Base-by-base conservation (phyloP, 2,888 invertebrate genomes). In the Thumatha senex region DNA sequence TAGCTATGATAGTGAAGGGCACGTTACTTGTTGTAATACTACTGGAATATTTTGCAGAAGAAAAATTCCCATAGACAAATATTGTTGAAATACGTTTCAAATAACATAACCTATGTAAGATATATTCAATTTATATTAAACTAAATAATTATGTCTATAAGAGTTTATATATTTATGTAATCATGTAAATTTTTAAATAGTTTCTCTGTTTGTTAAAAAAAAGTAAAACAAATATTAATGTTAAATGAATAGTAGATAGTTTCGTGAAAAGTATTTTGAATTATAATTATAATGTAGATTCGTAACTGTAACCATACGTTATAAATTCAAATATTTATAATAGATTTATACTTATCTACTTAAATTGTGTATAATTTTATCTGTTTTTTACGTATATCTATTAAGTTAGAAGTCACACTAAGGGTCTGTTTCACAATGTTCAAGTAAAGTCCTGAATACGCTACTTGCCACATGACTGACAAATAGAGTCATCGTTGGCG, bases 221-320 rank as follows among this genome's bases (percentile, higher is more conserved):
- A 9, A 36, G 29, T 45, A 46, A 57, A 62, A 61, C n/a, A 56
- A 62, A 61, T 61, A 57, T 61, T 53, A 65, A 54, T 45, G 44
- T 61, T 50, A 54, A 63, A 58, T 54, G 43, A 54, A 70, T 55
- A 57, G 51, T 72, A 72, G 68, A 64, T 74, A 73, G 68, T 61
- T 60, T 55, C 59, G 41, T 31, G 48, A 56, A 46, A 52, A 56
- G 56, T 66, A 61, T 63, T 66, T 68, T 68, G 61, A 67, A 61
- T 60, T 64, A 70, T 62, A 65, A 58, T 51, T 60, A 36, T 47
- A 59, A 53, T 46, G 46, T 62, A 65, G 53, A 60, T 62, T 58
- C 46, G 24, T 65, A 61, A 58, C 49, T 60, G 40, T 63, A 54
- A 51, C 41, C 45, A 51, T 56, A 57, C 54, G 48, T 50, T 58